Base-by-base conservation (phyloP, 1,140 invertebrate species). In the Anoplolepis gracilipes region DNA sequence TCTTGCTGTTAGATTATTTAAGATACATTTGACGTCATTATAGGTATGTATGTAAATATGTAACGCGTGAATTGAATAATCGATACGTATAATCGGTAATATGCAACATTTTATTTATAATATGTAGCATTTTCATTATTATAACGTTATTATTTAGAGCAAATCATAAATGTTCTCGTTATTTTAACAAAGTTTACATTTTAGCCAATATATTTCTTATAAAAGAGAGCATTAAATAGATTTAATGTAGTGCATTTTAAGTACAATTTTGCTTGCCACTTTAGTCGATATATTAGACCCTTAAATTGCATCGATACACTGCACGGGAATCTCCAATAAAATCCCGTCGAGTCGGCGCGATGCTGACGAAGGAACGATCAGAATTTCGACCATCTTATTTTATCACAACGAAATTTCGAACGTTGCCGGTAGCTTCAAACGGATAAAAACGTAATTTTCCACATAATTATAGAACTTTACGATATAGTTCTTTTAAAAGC, bases 381-480 rank as follows among this genome's bases (percentile, higher is more conserved):
- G 57, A 55, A 57, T 57, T 79, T 85, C 78, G 85, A 85, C 69
- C n/a, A 53, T 67, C 69, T 39, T 78, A 46, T 69, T 53, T 53
- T 65, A 42, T 55, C 25, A 4, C 65, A 64, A 39, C 39, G 76
- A 57, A 77, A 84, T 53, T 84, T 65, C 49, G n/a, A 46, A 1
- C 73, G 61, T 55, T 81, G 16, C 3, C 11, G 7, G 33, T 16
- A 61, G 28, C 65, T 53, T 85, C 79, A 70, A 72, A 39, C 81
- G 78, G 91, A 91, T 91, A 81, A 92, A 94, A 92, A 93, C 78
- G 88, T 92, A 91, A 93, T 92, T 93, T 87, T 93, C 93, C n/a
- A n/a, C n/a, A 93, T 93, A 94, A 94, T 94, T 94, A 93, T 92
- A 84, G 64, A 70, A 57, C 76, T 89, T 77, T 86, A 62, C 90